These are phyloP conservation scores for Arge pagana DNA, from an alignment of 2,888 invertebrate species.

Conservation along the genomic window DNA sequence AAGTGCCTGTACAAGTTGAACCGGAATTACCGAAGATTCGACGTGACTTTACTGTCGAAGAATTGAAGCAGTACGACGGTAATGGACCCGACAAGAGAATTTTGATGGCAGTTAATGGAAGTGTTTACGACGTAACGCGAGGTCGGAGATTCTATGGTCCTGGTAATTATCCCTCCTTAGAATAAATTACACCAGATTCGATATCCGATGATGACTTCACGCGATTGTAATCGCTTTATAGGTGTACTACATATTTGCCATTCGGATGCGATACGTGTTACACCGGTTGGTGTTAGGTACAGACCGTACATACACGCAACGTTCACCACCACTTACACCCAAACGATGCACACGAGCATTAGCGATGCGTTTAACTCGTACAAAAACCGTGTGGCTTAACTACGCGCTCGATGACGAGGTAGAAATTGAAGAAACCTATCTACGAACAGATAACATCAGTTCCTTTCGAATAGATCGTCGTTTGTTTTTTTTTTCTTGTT, in stretches of 20 bases:
- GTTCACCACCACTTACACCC: too few relatives aligned
- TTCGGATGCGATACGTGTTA: too few relatives aligned
- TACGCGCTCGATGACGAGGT: too few relatives aligned
- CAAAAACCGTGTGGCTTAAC: too few relatives aligned
- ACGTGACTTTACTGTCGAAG: conserved; percentile 87
- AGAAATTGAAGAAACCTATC: background rate
- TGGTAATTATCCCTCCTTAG: conserved; percentile 67
- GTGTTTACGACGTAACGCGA: conserved; percentile 91
- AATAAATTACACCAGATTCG: conserved; percentile 6
- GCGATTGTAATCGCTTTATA: too few relatives aligned
- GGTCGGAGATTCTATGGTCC: conserved; percentile 93
- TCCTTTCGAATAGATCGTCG: conserved; percentile 10
- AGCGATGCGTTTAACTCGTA: too few relatives aligned
- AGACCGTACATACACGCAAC: too few relatives aligned
- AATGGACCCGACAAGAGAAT: conserved; percentile 84
- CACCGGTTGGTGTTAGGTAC: too few relatives aligned
- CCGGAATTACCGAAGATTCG: conserved; percentile 80
- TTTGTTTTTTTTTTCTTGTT: conserved; percentile 10
- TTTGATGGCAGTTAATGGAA: conserved; percentile 91
- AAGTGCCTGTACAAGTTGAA: conserved; percentile 55
- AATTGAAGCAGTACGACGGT: conserved; percentile 86
- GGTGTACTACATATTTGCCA: too few relatives aligned
- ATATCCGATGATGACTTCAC: too few relatives aligned
- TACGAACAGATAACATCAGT: background rate
- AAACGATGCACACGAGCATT: too few relatives aligned